Base-by-base conservation (phyloP, 2,797 vertebrate genomes). In the Pangasius djambal region DNA sequence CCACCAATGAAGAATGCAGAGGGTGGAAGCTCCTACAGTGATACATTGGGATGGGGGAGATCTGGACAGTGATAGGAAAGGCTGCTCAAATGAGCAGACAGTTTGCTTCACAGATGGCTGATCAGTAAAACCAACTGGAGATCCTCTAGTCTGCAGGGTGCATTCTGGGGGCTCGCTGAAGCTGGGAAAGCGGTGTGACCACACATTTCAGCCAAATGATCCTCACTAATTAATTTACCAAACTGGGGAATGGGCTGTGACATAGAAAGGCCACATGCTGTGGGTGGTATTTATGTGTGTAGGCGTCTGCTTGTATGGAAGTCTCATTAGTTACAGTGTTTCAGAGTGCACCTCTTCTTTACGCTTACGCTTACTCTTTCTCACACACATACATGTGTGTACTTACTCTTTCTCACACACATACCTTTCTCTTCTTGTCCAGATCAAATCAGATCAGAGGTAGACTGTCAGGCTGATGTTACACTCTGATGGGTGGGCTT, bases 51-150 rank as follows among this genome's bases (percentile, higher is more conserved):
- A 91, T 90, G 90, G 92, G 78, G 92, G 93, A 93, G 92, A 74
- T 92, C 93, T 95, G 95, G 94, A 93, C 84, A 89, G 92, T 93
- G 91, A 94, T 95, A 91, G 94, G 93, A 94, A 78, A 90, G 90
- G 77, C 91, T 91, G 57, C 91, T 90, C 92, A 94, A 91, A 92
- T 94, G 93, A 93, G 90, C 92, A 93, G 93, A 93, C 94, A 93
- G 93, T 94, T 96, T 94, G 93, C 94, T 93, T 93, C 94, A 94
- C 95, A 96, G 95, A 96, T 96, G 95, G 95, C 94, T 94, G 95
- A 96, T 95, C 94, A 95, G 94, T 94, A 94, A 94, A 95, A 94
- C 90, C 92, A 93, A 94, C 93, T 94, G 94, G 91, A 91, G 63
- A 77, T 88, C 83, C 92, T 93, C 28, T 90, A 48, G 83, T 79